These are phyloP conservation scores for Omphaloscelis lunosa DNA, from an alignment of 2,888 invertebrate species.

Conservation along the genomic window DNA sequence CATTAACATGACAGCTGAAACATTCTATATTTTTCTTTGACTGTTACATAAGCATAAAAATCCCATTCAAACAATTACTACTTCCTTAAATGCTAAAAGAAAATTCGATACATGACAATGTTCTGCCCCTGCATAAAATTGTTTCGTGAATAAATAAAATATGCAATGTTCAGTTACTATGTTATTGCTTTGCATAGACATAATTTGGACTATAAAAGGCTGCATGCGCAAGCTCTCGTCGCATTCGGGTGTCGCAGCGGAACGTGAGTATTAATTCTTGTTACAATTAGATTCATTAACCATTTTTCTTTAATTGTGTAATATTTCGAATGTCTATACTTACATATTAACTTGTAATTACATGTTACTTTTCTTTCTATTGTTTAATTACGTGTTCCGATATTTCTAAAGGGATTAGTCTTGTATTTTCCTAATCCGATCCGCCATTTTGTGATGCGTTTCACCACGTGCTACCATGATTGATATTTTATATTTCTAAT, in stretches of 20 bases:
- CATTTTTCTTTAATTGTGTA: neutral
- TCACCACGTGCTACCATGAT: slow-evolving; percentile 27
- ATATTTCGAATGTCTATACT: neutral
- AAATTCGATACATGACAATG: slow-evolving; percentile 8
- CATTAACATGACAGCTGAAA: slow-evolving; percentile 17
- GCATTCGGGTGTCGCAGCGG: slow-evolving; percentile 68
- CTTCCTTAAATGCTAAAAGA: neutral
- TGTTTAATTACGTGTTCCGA: neutral
- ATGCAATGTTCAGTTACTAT: slow-evolving; percentile 46
- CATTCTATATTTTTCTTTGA: slow-evolving; percentile 19
- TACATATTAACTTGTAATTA: neutral
- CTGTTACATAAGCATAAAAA: slow-evolving; percentile 18
- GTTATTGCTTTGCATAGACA: slow-evolving; percentile 30
- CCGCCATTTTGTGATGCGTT: slow-evolving; percentile 45
- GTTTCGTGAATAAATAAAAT: neutral
- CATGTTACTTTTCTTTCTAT: neutral
- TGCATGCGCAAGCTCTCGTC: slow-evolving; percentile 15
- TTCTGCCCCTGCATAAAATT: neutral
- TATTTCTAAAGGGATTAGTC: neutral
- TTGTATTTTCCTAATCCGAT: neutral
- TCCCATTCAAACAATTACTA: slow-evolving; percentile 7
- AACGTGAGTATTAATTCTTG: slow-evolving; percentile 61
- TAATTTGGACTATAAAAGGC: slow-evolving; percentile 55
- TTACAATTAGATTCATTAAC: neutral
- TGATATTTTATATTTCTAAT: neutral